Evolutionary conservation across 2,797 vertebrate genomes (phyloP), one percentile per base, ranked within the genome.

Genomic region (Adelosebastes latens): DNA sequence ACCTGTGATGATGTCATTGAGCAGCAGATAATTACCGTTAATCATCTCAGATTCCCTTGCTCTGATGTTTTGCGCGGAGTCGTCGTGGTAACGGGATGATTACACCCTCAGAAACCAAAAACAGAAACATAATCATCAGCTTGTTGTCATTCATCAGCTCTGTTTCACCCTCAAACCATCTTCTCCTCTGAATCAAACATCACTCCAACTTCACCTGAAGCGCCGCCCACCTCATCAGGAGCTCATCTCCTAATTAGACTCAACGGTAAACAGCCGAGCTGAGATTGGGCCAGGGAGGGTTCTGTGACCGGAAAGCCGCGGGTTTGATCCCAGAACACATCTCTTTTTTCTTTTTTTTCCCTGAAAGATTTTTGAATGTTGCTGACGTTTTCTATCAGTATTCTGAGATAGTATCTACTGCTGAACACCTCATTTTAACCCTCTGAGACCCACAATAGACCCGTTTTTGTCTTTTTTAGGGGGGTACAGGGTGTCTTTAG

Each of bases 81-180:
- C 10, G 20, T 3, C 1, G 24, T 29, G 58, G 58, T 72, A 72
- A 84, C 62, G 3, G 62, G 58, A 72, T 72, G 63, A 80, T 84
- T 80, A 63, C 56, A 67, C 29, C 27, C 67, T 75, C 66, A 27
- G 24, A 68, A 36, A 58, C 29, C 42, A 27, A 72, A 78, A 31
- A 39, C 59, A 36, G 9, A 64, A 36, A 42, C 36, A 32, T 25
- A 52, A 70, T 39, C 22, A 59, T 59, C 13, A 42, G 16, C 34
- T 56, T 56, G 69, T 14, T 55, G 52, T 64, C 10, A 8, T 39
- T 74, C 75, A 60, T 58, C 52, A 32, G 31, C 62, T 60, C 24
- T 25, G 20, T 72, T 46, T 61, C 32, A 7, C 25, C 6, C 32
- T 42, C 14, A 6, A 25, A 29, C 8, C 6, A 1, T 52, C 49